Evolutionary conservation across 2,888 invertebrate species (phyloP).

Genomic region (Meghimatium bilineatum): DNA sequence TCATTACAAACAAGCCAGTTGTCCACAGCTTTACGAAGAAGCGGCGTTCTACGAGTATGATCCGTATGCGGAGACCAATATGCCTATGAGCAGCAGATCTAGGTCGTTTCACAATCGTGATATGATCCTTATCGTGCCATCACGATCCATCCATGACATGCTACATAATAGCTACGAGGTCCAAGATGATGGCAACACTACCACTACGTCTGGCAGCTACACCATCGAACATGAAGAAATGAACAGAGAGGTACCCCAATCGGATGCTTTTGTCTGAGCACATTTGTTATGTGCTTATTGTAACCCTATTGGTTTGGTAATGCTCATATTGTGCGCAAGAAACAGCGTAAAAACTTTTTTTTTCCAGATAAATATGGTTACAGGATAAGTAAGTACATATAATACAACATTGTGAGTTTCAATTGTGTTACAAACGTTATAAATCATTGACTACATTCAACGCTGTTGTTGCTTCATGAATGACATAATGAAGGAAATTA

Average conservation of each 20-base stretch:
- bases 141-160: slow-evolving; percentile 39
- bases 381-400: too few relatives aligned
- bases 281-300: not conserved
- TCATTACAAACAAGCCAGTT: slow-evolving; percentile 33
- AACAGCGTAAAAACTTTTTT: too few relatives aligned
- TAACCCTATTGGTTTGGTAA: not conserved
- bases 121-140: not conserved
- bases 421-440: too few relatives aligned
- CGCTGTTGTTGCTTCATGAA: too few relatives aligned
- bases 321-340: too few relatives aligned
- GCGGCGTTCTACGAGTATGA: slow-evolving; percentile 1
- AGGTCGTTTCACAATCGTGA: slow-evolving; percentile 23
- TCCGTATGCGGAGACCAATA: not conserved
- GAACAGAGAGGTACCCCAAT: slow-evolving; percentile 42
- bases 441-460: too few relatives aligned
- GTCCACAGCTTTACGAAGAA: slow-evolving; percentile 45
- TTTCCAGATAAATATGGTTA: too few relatives aligned
- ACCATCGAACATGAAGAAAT: slow-evolving; percentile 51
- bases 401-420: too few relatives aligned
- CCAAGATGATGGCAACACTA: slow-evolving; percentile 52
- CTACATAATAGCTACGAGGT: slow-evolving; percentile 30
- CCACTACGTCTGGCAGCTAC: slow-evolving; percentile 55
- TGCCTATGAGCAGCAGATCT: slow-evolving; percentile 15
- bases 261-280: slow-evolving; percentile 48
- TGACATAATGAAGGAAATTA: too few relatives aligned